Conservation (phyloP, 1,140 invertebrate genomes). For the Campoletis sonorensis region DNA sequence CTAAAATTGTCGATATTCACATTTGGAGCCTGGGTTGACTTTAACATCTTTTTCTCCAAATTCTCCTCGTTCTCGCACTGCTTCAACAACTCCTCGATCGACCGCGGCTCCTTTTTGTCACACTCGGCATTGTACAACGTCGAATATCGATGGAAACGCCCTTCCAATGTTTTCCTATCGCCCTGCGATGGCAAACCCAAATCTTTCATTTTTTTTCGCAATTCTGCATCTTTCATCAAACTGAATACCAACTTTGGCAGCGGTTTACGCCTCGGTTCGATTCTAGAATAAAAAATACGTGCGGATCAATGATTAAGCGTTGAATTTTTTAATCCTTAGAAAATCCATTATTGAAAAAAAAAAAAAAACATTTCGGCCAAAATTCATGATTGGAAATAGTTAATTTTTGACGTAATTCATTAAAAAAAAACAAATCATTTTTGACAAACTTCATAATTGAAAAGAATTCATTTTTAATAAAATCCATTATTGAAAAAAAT, state of each 20-base stretch:
- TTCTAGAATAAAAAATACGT: slow-evolving; percentile 55
- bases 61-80: slow-evolving; percentile 75
- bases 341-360: too few relatives aligned
- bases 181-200: slow-evolving; percentile 75
- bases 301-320: too few relatives aligned
- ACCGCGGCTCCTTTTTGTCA: slow-evolving; percentile 73
- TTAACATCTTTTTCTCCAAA: slow-evolving; percentile 67
- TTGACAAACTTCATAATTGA: too few relatives aligned
- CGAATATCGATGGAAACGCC: slow-evolving; percentile 73
- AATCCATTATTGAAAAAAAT: too few relatives aligned
- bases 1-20: slow-evolving; percentile 16
- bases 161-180: slow-evolving; percentile 73
- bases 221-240: slow-evolving; percentile 77
- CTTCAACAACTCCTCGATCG: slow-evolving; percentile 71
- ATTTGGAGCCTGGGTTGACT: slow-evolving; percentile 40
- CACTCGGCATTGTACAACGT: slow-evolving; percentile 77
- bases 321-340: too few relatives aligned
- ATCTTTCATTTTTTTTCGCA: slow-evolving; percentile 77
- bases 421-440: too few relatives aligned
- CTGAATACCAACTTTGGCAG: slow-evolving; percentile 78
- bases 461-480: too few relatives aligned
- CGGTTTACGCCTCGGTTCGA: slow-evolving; percentile 66
- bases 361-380: too few relatives aligned
- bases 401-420: too few relatives aligned
- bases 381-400: too few relatives aligned